A percentile compares a stretch with the other conserved stretches of the same genome.
These are phyloP conservation scores for Metopia argyrocephala DNA, from an alignment of 2,888 invertebrate genomes.

Conservation along the genomic window DNA sequence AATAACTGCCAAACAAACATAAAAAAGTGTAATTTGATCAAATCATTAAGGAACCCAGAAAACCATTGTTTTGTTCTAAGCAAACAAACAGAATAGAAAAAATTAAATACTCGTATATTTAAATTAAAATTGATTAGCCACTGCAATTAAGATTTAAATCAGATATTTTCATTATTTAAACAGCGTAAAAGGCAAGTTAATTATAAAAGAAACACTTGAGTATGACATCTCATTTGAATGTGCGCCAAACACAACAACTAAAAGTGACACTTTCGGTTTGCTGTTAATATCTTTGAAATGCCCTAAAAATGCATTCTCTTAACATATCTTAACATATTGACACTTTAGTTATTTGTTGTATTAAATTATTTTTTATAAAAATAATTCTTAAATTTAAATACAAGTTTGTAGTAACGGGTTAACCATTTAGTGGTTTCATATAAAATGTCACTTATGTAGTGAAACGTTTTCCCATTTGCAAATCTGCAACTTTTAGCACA, in stretches of 20 bases:
- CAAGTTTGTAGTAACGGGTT: too few relatives aligned
- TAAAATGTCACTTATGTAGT: too few relatives aligned
- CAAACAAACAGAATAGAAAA: background rate
- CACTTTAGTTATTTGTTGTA: slow-evolving; percentile 56
- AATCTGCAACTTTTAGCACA: too few relatives aligned
- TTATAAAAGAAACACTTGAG: slow-evolving; percentile 23
- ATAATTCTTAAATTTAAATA: too few relatives aligned
- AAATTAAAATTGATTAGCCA: slow-evolving; percentile 44
- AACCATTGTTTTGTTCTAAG: slow-evolving; percentile 19
- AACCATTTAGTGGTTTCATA: too few relatives aligned
- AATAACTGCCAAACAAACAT: background rate
- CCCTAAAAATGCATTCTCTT: slow-evolving; percentile 56
- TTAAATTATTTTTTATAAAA: slow-evolving; percentile 20
- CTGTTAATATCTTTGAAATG: slow-evolving; percentile 35
- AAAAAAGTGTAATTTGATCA: background rate
- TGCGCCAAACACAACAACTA: background rate
- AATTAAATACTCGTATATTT: too few relatives aligned
- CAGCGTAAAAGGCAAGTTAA: slow-evolving; percentile 20
- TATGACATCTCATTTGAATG: too few relatives aligned
- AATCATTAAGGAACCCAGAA: slow-evolving; percentile 9
- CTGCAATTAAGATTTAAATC: slow-evolving; percentile 50
- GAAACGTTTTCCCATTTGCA: too few relatives aligned
- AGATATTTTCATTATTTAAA: background rate
- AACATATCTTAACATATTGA: slow-evolving; percentile 49
- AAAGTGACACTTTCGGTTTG: slow-evolving; percentile 38